A percentile compares a stretch with the other conserved stretches of the same genome.
Evolutionary conservation across 2,113 vertebrate species (phyloP).

Genomic region (Gadus chalcogrammus): DNA sequence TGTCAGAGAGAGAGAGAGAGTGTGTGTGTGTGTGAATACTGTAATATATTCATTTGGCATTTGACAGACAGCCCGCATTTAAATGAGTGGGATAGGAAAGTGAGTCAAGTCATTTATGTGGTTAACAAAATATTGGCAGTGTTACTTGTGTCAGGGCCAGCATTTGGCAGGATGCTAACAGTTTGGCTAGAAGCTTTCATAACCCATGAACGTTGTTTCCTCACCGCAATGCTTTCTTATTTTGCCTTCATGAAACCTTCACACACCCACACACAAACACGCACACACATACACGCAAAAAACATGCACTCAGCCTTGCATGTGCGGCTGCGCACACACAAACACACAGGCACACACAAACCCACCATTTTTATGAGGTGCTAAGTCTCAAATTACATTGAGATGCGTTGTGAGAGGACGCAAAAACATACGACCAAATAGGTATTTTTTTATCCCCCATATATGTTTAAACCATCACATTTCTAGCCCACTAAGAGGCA

Average conservation of each 20-base stretch:
- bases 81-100: conserved; percentile 32
- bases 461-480: too few species aligned
- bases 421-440: too few species aligned
- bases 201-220: conserved; percentile 42
- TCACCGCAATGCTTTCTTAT: conserved; percentile 46
- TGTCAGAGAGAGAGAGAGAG: too few species aligned
- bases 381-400: conserved; percentile 1
- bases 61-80: conserved; percentile 34
- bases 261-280: conserved; percentile 16
- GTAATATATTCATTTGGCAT: conserved; percentile 30
- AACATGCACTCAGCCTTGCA: too few species aligned
- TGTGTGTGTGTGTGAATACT: neutral
- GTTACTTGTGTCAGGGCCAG: conserved; percentile 48
- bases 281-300: too few species aligned
- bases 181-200: conserved; percentile 54
- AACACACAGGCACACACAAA: too few species aligned
- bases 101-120: conserved; percentile 52
- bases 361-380: conserved; percentile 37
- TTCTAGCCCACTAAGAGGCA: too few species aligned
- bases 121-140: conserved; percentile 55
- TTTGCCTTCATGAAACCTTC: conserved; percentile 57
- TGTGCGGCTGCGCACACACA: too few species aligned
- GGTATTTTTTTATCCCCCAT: too few species aligned
- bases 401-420: too few species aligned
- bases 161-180: conserved; percentile 59